Base-by-base conservation (phyloP, 1,140 invertebrate genomes). In the Acromyrmex heyeri region DNA sequence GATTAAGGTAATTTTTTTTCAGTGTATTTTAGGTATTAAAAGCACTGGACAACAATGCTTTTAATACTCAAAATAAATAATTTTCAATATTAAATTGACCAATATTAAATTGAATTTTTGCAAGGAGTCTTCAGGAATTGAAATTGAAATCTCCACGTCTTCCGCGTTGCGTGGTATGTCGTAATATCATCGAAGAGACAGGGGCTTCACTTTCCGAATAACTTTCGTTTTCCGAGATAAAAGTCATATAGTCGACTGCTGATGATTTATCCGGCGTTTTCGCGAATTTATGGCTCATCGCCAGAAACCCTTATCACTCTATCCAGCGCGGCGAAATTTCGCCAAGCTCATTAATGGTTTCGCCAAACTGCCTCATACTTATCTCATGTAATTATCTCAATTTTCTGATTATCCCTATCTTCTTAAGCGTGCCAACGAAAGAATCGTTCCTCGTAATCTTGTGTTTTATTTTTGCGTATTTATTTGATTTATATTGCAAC, bases 211-310 rank as follows among this genome's bases (percentile, higher is more conserved):
- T 48, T 48, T 59, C 16, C 34, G 50, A 73, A 34, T 24, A 64
- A 62, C 30, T 82, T 82, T 34, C 79, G 55, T 61, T 48, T 48
- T 21, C 16, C 57, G 50, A 85, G 73, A 85, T 38, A 34, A 78
- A 48, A 85, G 72, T 62, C 72, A 44, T 21, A 16, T 44, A 79
- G 75, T 62, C 72, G 75, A 65, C 62, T 57, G 50, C 73, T 85
- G 50, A 85, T 78, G 82, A 85, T 85, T 79, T 65, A 85, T 77
- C 59, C 24, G 14, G 7, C 6, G 24, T 57, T 55, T 85, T 64
- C 27, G 30, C 48, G 61, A 44, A 55, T 27, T 78, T 50, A 34
- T 72, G 65, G 78, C 79, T 24, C 18, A 34, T 59, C 24, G 79
- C 79, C 67, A 82, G 55, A 21, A 50, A 10, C 24, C 24, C 79